Evolutionary conservation across 2,797 vertebrate genomes (phyloP).

Genomic region (Euthynnus affinis): DNA sequence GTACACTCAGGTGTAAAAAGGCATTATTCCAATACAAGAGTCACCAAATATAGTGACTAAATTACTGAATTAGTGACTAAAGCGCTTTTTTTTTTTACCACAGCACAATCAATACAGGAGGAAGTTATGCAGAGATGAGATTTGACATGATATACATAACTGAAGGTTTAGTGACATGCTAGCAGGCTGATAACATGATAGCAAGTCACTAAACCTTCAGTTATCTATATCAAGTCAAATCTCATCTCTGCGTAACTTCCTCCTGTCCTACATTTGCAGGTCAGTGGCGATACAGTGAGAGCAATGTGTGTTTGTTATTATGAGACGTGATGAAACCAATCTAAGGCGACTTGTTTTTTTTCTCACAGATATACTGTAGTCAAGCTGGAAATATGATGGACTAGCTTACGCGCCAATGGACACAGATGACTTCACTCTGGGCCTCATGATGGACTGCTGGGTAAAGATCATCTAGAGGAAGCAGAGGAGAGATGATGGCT

Average conservation of each 20-base stretch:
- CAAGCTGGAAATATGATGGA: conserved; percentile 1
- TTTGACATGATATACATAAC: too few relatives aligned
- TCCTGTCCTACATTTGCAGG: neutral
- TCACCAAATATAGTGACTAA: too few relatives aligned
- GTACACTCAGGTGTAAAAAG: too few relatives aligned
- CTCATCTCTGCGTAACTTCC: neutral
- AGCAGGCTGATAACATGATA: neutral
- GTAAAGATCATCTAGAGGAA: conserved; percentile 93
- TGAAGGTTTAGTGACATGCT: too few relatives aligned
- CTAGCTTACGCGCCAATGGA: conserved; percentile 93
- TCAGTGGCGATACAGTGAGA: neutral
- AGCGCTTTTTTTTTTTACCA: neutral
- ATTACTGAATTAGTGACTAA: neutral
- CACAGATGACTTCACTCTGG: conserved; percentile 97
- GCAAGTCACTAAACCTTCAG: neutral
- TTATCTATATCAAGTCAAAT: neutral
- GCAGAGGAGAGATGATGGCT: conserved; percentile 27
- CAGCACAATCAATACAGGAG: too few relatives aligned
- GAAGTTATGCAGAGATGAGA: too few relatives aligned
- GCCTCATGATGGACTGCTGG: conserved; percentile 93
- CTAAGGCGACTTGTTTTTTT: neutral
- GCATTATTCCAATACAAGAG: too few relatives aligned
- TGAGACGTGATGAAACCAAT: neutral
- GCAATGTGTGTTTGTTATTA: neutral
- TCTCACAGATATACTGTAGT: conserved; percentile 1